Base-by-base conservation (phyloP, 2,888 invertebrate species). In the Thysanoteuthis rhombus region DNA sequence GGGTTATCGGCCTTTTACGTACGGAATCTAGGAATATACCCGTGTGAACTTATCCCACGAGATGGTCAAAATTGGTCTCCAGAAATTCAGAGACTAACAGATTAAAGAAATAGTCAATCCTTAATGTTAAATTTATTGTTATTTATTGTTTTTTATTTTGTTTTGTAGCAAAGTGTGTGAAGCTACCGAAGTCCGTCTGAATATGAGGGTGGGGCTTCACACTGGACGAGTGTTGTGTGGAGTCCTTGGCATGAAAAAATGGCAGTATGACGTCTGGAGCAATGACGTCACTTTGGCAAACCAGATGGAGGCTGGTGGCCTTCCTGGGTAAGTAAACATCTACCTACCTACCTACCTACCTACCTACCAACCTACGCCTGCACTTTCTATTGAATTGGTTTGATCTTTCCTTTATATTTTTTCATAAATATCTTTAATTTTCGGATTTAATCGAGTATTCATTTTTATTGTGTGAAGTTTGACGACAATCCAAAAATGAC, bases 251-350 rank as follows among this genome's bases (percentile, higher is more conserved):
- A 97, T 99, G 93, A 98, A 98, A 95, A 99, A 99, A 97, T 99
- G 99, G 99, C 99, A 99, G 97, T 97, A 98, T 97, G 99, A 99
- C 97, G 99, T 99, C 22, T 99, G 99, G 98, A 98, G 98, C 94
- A 98, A 99, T 97, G 99, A 99, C 97, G 99, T 99, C 95, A 98
- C 98, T 0, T 97, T 97, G 38, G 97, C 97, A 40, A 96, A 96
- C 94, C 95, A 96, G 90, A 96, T 97, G 96, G 96, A 97, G 94
- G 95, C 96, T 52, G 98, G 98, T 1, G 99, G 99, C 2, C 98
- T 98, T 96, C 98, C 99, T 8, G 99, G 99, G 98, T 98, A 97
- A 97, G 98, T 95, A 36, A 98, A 94, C 98, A 93, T 45, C 89
- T 89, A 52, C n/a, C 28, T 39, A 52, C 39, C 38, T 47, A 8